Conservation (phyloP, 2,797 vertebrate genomes). For the Callimico goeldii region DNA sequence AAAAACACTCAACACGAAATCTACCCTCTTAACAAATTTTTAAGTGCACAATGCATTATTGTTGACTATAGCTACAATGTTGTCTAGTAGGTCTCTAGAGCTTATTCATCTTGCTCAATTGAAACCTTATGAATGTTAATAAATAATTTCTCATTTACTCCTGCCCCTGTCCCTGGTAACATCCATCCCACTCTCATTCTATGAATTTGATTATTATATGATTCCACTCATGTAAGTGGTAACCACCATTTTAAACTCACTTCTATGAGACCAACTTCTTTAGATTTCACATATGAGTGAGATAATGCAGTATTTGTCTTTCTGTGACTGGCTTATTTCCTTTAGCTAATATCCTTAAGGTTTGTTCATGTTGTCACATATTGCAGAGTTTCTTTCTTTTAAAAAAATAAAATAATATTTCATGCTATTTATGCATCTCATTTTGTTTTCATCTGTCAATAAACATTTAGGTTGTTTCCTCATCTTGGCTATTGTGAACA, state of each 20-base stretch:
- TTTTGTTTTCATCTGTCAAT: not conserved
- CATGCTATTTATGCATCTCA: not conserved
- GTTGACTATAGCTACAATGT: not conserved
- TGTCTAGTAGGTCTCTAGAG: not conserved
- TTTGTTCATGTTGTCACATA: not conserved
- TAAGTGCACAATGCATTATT: too few species aligned
- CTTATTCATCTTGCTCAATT: not conserved
- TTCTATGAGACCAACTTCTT: not conserved
- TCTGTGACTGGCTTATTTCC: not conserved
- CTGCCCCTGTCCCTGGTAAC: rapidly evolving
- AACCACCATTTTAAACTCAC: not conserved
- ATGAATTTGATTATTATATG: not conserved
- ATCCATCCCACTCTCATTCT: not conserved
- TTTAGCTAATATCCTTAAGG: not conserved
- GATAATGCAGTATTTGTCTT: not conserved
- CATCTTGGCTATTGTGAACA: not conserved
- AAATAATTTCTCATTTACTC: not conserved
- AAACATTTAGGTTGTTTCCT: not conserved
- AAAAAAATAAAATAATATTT: not conserved
- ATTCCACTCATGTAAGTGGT: not conserved
- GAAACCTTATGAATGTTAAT: not conserved
- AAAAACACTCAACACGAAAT: not conserved
- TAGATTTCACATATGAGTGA: not conserved
- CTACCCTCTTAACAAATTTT: not conserved
- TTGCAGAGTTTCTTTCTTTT: not conserved